Evolutionary conservation across 1,140 invertebrate species (phyloP).

Genomic region (Dendroctonus ponderosae): DNA sequence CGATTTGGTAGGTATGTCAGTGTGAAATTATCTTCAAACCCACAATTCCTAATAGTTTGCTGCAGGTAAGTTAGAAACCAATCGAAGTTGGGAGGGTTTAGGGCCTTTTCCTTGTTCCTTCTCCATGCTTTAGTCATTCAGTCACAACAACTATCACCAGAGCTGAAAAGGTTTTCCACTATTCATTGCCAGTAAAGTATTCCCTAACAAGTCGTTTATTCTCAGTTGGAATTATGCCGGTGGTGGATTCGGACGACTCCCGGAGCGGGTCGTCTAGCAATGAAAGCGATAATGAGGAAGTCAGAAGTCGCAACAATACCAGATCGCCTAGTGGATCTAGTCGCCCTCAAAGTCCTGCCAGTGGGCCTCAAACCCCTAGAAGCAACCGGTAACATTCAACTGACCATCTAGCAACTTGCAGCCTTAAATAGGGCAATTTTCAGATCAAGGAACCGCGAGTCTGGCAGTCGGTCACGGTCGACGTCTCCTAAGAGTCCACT

Average conservation of each 20-base stretch:
- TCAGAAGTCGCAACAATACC: slow-evolving; percentile 3
- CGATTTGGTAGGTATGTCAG: too few species aligned
- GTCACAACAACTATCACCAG: too few species aligned
- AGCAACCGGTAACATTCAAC: slow-evolving; percentile 12
- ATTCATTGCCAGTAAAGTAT: too few species aligned
- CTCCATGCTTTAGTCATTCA: too few species aligned
- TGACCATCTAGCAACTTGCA: not conserved
- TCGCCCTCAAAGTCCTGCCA: slow-evolving; percentile 7
- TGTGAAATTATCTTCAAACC: too few species aligned
- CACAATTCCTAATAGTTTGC: too few species aligned
- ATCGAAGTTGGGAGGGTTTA: too few species aligned
- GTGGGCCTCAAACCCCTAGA: slow-evolving; percentile 24
- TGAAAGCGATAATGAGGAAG: slow-evolving; percentile 40
- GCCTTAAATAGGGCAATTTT: not conserved
- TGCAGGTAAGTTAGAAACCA: too few species aligned
- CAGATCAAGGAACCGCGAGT: slow-evolving; percentile 32
- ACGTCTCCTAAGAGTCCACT: not conserved
- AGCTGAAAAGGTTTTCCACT: too few species aligned
- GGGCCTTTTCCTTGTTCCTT: too few species aligned
- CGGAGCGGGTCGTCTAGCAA: slow-evolving; percentile 46
- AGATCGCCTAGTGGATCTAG: slow-evolving; percentile 1
- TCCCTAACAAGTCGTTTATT: not conserved
- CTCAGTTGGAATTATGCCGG: slow-evolving; percentile 21
- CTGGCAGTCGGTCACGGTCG: too few species aligned
- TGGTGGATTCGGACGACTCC: slow-evolving; percentile 49